A percentile compares a stretch with the other conserved stretches of the same genome.
These are phyloP conservation scores for Protosalanx chinensis DNA, from an alignment of 2,797 vertebrate genomes.

Conservation along the genomic window DNA sequence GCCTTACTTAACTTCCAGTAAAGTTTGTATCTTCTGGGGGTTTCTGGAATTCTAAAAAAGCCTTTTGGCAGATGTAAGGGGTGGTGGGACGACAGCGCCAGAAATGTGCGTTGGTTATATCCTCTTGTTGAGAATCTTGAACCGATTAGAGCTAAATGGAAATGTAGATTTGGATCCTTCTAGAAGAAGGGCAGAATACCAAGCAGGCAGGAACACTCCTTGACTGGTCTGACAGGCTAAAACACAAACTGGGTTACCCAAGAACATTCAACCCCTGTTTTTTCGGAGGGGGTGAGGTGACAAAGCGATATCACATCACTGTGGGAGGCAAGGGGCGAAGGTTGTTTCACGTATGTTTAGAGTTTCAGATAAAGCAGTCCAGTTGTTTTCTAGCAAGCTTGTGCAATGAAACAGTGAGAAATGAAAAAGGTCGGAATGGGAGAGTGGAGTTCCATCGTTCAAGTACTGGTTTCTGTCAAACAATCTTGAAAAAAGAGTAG, in stretches of 20 bases:
- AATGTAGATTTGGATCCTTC: too few relatives aligned
- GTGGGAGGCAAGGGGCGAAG: not conserved
- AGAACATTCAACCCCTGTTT: not conserved
- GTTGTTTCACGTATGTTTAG: not conserved
- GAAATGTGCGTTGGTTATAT: not conserved
- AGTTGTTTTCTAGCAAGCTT: not conserved
- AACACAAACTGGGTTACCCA: not conserved
- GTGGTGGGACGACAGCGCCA: not conserved
- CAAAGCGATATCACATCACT: not conserved
- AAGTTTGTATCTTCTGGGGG: not conserved
- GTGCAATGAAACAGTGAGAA: not conserved
- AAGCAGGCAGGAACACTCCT: too few relatives aligned
- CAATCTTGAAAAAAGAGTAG: not conserved
- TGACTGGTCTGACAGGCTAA: not conserved
- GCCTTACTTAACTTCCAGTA: not conserved
- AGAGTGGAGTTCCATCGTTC: too few relatives aligned
- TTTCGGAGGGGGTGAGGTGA: not conserved
- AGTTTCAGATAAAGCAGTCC: not conserved
- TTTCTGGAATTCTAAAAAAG: too few relatives aligned
- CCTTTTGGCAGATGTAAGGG: not conserved
- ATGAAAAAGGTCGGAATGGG: not conserved
- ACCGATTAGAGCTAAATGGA: too few relatives aligned
- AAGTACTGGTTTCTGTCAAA: slow-evolving; percentile 3
- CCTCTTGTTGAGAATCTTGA: not conserved
- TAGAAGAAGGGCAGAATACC: too few relatives aligned